A percentile compares a stretch with the other conserved stretches of the same genome.
These are phyloP conservation scores for Chelonia mydas DNA, from an alignment of 2,797 vertebrate species.

Conservation along the genomic window DNA sequence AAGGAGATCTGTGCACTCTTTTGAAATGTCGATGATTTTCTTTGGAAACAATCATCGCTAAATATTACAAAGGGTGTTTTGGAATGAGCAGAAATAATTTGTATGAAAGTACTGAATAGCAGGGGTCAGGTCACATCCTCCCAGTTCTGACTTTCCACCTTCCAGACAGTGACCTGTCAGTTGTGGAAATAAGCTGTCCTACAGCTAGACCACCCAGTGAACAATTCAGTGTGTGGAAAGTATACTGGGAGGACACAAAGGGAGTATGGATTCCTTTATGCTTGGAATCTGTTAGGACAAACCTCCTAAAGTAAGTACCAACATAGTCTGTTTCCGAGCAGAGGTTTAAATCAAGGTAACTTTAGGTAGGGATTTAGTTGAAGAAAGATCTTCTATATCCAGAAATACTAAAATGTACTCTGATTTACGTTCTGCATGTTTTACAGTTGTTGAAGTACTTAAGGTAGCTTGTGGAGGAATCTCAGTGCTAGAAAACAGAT, in stretches of 20 bases:
- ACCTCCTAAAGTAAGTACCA: not conserved
- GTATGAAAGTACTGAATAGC: not conserved
- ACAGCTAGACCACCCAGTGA: not conserved
- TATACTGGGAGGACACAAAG: not conserved
- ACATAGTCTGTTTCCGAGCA: constrained; percentile 17
- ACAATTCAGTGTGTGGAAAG: not conserved
- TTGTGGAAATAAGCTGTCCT: not conserved
- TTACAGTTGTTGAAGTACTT: not conserved
- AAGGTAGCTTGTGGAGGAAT: not conserved
- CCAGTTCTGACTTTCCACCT: not conserved
- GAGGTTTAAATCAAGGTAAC: constrained; percentile 59
- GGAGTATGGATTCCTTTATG: constrained; percentile 6
- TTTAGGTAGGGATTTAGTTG: constrained; percentile 46
- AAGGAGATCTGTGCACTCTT: not conserved
- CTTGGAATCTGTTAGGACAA: not conserved
- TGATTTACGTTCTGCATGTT: constrained; percentile 24
- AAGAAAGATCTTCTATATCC: constrained; percentile 28
- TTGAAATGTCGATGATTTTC: not conserved
- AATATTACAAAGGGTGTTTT: not conserved
- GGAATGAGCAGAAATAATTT: not conserved
- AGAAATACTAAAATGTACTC: not conserved
- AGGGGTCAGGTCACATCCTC: not conserved
- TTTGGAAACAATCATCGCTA: not conserved
- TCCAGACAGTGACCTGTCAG: not conserved
- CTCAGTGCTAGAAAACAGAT: not conserved